Percentiles rank a stretch among this genome's conserved stretches.
Conservation (phyloP, 1,140 invertebrate species). For the Zaprionus taronus region DNA sequence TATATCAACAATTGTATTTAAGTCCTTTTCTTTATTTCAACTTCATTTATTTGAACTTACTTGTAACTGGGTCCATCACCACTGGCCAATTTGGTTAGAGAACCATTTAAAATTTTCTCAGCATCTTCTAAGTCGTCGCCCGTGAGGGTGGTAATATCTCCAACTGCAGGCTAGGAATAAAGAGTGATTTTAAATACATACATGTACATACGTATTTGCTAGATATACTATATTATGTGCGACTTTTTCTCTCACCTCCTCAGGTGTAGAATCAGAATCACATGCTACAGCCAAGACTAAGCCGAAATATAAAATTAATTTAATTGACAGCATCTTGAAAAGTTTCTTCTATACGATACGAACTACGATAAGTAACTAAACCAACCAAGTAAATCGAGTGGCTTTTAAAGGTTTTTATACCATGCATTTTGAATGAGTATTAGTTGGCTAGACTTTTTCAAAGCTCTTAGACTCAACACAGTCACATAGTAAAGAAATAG, state of each 20-base stretch:
- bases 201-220: background rate
- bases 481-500: background rate
- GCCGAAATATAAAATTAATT: background rate
- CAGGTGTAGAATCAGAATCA: background rate
- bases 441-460: background rate
- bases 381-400: background rate
- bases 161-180: background rate
- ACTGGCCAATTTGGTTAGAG: conserved; percentile 43
- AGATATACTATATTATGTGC: background rate
- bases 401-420: background rate
- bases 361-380: background rate
- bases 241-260: background rate
- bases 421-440: background rate
- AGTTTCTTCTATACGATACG: background rate
- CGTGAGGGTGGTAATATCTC: background rate
- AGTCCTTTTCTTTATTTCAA: background rate
- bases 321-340: background rate
- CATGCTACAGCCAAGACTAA: background rate
- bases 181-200: background rate
- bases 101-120: conserved; percentile 23
- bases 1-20: background rate
- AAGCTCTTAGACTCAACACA: background rate
- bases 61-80: conserved; percentile 53
- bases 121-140: conserved; percentile 43
- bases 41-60: conserved; percentile 19